Conservation (phyloP, 1,140 invertebrate species). For the Triops cancriformis region DNA sequence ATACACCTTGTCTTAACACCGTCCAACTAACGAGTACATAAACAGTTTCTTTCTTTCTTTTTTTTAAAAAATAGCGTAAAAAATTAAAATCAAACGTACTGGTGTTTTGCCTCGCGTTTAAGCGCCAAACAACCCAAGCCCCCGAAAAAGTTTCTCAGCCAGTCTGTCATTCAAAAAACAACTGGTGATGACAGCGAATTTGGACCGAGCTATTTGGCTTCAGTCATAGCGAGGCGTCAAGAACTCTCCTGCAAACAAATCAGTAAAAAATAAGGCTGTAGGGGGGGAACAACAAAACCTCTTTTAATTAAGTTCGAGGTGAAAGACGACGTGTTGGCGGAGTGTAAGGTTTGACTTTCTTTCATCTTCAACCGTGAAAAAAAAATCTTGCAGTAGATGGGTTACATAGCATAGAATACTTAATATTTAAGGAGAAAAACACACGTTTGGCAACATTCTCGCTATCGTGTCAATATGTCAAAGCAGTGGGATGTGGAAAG, state of each 20-base stretch:
- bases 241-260: not conserved
- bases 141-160: not conserved
- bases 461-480: not conserved
- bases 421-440: not conserved
- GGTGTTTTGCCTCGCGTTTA: no score
- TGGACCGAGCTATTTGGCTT: not conserved
- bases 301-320: conserved; percentile 4
- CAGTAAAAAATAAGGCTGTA: not conserved
- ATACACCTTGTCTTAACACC: not conserved
- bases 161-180: conserved; percentile 8
- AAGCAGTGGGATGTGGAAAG: not conserved
- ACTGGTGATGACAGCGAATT: conserved; percentile 9
- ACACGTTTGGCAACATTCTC: not conserved
- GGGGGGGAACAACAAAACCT: not conserved
- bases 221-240: not conserved
- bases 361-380: not conserved
- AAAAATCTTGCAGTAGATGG: not conserved
- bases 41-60: no score
- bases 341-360: not conserved
- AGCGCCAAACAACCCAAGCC: no score
- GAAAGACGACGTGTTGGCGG: not conserved
- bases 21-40: not conserved
- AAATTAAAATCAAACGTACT: no score
- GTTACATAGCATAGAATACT: not conserved
- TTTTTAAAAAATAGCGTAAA: no score